A percentile compares a stretch with the other conserved stretches of the same genome.
Evolutionary conservation across 2,888 invertebrate genomes (phyloP).

Genomic region (Hydrotaea cyrtoneurina): DNA sequence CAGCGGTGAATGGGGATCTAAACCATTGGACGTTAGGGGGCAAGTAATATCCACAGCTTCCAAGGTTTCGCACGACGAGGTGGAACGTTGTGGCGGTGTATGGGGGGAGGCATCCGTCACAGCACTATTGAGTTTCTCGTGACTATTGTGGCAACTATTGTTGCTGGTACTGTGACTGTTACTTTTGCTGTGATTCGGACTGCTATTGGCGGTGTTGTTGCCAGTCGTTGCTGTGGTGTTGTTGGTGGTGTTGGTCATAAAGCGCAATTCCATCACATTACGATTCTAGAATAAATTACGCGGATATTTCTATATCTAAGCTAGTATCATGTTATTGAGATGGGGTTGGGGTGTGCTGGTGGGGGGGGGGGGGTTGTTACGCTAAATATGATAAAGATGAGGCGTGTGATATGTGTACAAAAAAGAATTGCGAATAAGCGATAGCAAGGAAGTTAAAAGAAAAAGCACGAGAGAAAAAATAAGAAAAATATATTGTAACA

Average conservation of each 20-base stretch:
- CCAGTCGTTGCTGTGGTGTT: constrained; percentile 60
- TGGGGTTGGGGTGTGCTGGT: constrained; percentile 20
- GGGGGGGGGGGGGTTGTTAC: neutral
- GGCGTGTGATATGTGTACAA: constrained; percentile 43
- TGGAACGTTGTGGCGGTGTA: constrained; percentile 70
- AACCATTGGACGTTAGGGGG: constrained; percentile 42
- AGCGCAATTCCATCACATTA: constrained; percentile 80
- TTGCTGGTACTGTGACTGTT: constrained; percentile 53
- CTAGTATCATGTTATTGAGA: constrained; percentile 69
- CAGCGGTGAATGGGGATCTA: constrained; percentile 70
- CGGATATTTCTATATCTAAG: constrained; percentile 78
- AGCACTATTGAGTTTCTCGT: constrained; percentile 54
- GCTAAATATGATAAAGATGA: constrained; percentile 7
- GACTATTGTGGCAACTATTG: constrained; percentile 56
- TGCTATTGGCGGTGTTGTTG: constrained; percentile 56
- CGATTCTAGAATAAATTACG: constrained; percentile 80
- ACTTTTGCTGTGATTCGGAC: constrained; percentile 42
- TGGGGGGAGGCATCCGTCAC: constrained; percentile 10
- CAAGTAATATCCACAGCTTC: constrained; percentile 74
- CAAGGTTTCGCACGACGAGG: constrained; percentile 77
- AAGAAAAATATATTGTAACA: too few species aligned
- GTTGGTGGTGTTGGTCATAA: constrained; percentile 75
- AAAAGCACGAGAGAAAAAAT: neutral
- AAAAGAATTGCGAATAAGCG: constrained; percentile 3
- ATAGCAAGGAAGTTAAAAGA: constrained; percentile 36